Base-by-base conservation (phyloP, 2,888 invertebrate genomes). In the Microdon myrmicae region DNA sequence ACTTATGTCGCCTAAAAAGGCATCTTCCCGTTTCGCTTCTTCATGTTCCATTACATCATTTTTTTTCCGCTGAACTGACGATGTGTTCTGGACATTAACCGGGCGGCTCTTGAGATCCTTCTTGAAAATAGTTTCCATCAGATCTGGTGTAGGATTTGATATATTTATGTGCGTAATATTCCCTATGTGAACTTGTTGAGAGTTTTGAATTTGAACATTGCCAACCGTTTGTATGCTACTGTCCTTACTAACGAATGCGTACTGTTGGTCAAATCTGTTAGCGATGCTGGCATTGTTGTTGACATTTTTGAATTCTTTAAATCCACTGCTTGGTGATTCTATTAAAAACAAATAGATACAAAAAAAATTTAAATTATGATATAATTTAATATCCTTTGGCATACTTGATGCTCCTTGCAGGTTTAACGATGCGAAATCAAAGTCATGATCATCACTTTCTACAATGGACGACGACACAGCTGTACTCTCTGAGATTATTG, bases 111-210 rank as follows among this genome's bases (percentile, higher is more conserved):
- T 13, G 12, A 20, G 12, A 14, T n/a, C 34, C 2, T 25, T 35
- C 13, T 43, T 49, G 2, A 55, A 32, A 3, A 59, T 23, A 5
- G 44, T 39, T 6, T 47, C 28, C 13, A 58, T 31, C 5, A 28
- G 48, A 25, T 29, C 31, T 8, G 53, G 29, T n/a, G 35, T 48
- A 20, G 47, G 41, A 37, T 38, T 56, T 10, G 70, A 78, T 22
- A 81, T 76, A 55, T 79, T 77, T 53, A 81, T 74, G 35, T 81
- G 78, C n/a, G 81, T 82, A 2, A 82, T 75, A 70, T 82, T 81
- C 17, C 83, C 83, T 41, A 83, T 76, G 61, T 81, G 81, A 1
- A 83, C 80, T 60, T 79, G 78, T 22, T 75, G 76, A 0, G 82
- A 82, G 48, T 80, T 78, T 53, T 78, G 74, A 22, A 83, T 78